Evolutionary conservation across 2,888 invertebrate genomes (phyloP).

Genomic region (Limnephilus lunatus): DNA sequence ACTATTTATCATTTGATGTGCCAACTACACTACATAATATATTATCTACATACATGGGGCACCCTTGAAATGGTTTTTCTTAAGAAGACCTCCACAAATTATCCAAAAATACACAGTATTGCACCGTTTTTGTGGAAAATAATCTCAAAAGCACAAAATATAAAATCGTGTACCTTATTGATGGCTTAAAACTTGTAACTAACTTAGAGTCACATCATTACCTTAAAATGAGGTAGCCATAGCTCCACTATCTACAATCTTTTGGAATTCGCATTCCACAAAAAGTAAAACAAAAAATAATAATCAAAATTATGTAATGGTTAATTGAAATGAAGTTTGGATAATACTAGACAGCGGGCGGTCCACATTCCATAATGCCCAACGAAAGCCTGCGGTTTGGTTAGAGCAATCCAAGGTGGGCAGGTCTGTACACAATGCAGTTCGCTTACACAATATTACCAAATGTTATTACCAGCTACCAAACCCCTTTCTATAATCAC

Average conservation of each 20-base stretch:
- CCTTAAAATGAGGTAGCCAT: background rate
- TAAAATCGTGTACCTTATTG: too few relatives aligned
- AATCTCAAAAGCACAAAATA: too few relatives aligned
- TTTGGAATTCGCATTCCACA: background rate
- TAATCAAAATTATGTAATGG: background rate
- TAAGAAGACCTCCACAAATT: too few relatives aligned
- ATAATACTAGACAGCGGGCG: background rate
- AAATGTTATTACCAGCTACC: background rate
- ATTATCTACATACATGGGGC: too few relatives aligned
- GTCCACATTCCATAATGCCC: background rate
- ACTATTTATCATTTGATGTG: too few relatives aligned
- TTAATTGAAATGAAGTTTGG: background rate
- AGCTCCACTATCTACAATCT: background rate
- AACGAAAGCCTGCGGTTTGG: background rate
- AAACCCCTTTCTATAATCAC: background rate
- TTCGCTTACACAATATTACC: background rate
- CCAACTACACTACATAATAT: too few relatives aligned
- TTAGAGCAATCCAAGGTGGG: background rate
- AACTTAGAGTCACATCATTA: too few relatives aligned
- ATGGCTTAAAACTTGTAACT: too few relatives aligned
- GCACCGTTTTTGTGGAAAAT: too few relatives aligned
- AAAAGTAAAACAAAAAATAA: background rate
- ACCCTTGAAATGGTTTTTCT: too few relatives aligned
- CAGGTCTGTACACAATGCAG: background rate
- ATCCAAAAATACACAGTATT: too few relatives aligned